phyloP scores from a whole-genome alignment of 2,888 invertebrate genomes.

The Criorhina ranunculi region DNA sequence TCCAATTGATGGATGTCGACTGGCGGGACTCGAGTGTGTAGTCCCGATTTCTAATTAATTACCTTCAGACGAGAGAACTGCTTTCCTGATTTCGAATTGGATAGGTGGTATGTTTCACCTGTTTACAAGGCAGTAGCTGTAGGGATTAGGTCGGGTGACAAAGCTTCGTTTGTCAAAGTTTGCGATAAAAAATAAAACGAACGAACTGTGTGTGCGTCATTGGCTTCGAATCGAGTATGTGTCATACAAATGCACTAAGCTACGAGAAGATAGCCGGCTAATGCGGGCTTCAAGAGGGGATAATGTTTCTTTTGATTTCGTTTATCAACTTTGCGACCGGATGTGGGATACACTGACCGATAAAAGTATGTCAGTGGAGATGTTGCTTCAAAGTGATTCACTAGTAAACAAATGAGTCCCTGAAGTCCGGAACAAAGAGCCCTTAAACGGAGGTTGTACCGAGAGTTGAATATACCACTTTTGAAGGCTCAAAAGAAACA shows the following conservation, averaged over 20 bases:
- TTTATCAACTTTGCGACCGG: too few species aligned
- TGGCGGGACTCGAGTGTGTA: constrained; percentile 44
- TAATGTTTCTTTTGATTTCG: too few species aligned
- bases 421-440: too few species aligned
- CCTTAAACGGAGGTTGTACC: too few species aligned
- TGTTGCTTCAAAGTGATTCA: too few species aligned
- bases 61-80: constrained; percentile 12
- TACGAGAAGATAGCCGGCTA: not conserved
- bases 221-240: not conserved
- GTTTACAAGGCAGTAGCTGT: constrained; percentile 11
- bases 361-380: too few species aligned
- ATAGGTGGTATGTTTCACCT: constrained; percentile 49
- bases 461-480: too few species aligned
- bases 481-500: too few species aligned
- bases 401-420: too few species aligned
- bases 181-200: constrained; percentile 12
- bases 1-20: constrained; percentile 66
- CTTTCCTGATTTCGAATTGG: constrained; percentile 12
- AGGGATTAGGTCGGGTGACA: constrained; percentile 43
- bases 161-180: constrained; percentile 38
- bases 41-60: constrained; percentile 72
- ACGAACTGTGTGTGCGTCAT: constrained; percentile 3
- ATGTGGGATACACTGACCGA: too few species aligned
- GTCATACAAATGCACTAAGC: constrained; percentile 8
- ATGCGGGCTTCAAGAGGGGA: too few species aligned